A percentile compares a stretch with the other conserved stretches of the same genome.
phyloP scores from a whole-genome alignment of 1,140 invertebrate genomes.

The Drosophila lowei region DNA sequence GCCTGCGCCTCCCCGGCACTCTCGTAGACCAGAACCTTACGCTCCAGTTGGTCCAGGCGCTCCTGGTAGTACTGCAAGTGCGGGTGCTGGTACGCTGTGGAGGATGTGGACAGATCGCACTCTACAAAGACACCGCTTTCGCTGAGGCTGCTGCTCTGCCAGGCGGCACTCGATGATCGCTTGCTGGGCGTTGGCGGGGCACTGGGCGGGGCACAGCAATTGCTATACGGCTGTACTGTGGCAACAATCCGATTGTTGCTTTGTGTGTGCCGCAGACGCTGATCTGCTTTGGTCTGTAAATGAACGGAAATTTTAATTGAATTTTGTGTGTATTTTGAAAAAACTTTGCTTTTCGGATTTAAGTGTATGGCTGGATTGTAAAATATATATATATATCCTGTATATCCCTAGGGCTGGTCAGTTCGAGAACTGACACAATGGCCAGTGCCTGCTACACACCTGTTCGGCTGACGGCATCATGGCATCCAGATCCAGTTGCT shows the following conservation, averaged over 20 bases:
- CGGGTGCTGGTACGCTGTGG: slow-evolving; percentile 84
- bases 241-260: slow-evolving; percentile 71
- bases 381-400: not conserved
- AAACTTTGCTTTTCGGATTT: not conserved
- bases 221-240: slow-evolving; percentile 80
- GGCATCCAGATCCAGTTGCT: slow-evolving; percentile 84
- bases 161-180: slow-evolving; percentile 35
- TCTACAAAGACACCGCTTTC: slow-evolving; percentile 88
- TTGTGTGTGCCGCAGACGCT: slow-evolving; percentile 10
- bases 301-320: slow-evolving; percentile 54
- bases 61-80: slow-evolving; percentile 86
- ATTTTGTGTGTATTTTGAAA: slow-evolving; percentile 19
- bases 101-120: slow-evolving; percentile 66
- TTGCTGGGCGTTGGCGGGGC: slow-evolving; percentile 60
- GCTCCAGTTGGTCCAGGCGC: slow-evolving; percentile 85
- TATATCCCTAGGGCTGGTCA: not conserved
- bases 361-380: slow-evolving; percentile 12
- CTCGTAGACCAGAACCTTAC: slow-evolving; percentile 86
- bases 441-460: slow-evolving; percentile 29
- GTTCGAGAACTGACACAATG: not conserved
- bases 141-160: slow-evolving; percentile 84
- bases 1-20: slow-evolving; percentile 85
- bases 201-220: slow-evolving; percentile 68
- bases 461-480: slow-evolving; percentile 51
- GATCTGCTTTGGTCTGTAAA: slow-evolving; percentile 40